Evolutionary conservation across 2,113 vertebrate genomes (phyloP), one percentile per base, ranked within the genome.

Genomic region (Alligator sinensis): DNA sequence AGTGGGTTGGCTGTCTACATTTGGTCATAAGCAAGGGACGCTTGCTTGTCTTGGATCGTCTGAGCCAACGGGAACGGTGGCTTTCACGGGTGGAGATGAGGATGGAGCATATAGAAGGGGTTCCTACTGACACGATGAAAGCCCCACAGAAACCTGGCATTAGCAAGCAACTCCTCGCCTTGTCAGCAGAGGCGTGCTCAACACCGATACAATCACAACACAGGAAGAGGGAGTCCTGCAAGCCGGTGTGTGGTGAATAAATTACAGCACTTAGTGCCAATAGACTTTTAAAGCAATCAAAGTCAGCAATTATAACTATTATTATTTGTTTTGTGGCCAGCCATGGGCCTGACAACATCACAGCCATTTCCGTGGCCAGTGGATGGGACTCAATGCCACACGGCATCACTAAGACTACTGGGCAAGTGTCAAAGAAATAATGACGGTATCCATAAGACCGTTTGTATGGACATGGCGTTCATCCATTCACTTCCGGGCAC

Each of bases 1-100:
- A 28, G 4, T 28, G 59, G 17, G 47, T 61, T 5, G 4, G 10
- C 38, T 13, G 9, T 19, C 2, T 1, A 2, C 6, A 0, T 59
- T 74, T 92, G 62, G 55, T 83, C 18, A 59, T 15, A 11, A 62
- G 55, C 47, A 47, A 8, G 27, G 54, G 30, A 63, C 57, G 47
- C 47, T 47, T 47, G 9, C 21, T 89, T 55, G 59, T 21, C 18
- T 60, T 28, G 15, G 68, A 22, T 60, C 25, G 93, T 57, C 11
- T 47, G 70, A 27, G n/a, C 28, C 30, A 55, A n/a, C 82, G 57
- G 61, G 72, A 11, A n/a, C 11, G 2, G 1, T 63, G 27, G 38
- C 2, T 78, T 16, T 19, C 17, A 58, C 84, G 80, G 22, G 6
- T 21, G 55, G n/a, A 9, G 14, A 30, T 25, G 47, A 6, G 5